Evolutionary conservation across 1,140 invertebrate genomes (phyloP).

Genomic region (Pygmarrhopalites habei): DNA sequence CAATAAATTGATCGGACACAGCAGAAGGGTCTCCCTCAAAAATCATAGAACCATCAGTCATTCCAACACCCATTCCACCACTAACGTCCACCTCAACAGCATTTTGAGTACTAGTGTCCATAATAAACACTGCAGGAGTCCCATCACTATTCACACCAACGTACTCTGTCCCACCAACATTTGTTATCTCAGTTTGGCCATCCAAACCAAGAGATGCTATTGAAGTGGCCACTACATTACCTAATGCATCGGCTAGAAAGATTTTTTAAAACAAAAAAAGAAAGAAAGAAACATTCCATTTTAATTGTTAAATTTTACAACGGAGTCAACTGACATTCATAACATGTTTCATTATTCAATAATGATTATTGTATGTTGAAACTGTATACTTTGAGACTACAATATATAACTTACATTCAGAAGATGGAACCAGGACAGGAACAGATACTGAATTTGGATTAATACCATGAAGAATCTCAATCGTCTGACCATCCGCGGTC

Average conservation of each 20-base stretch:
- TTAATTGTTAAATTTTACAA: constrained; percentile 42
- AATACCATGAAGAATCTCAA: constrained; percentile 31
- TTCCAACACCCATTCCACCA: constrained; percentile 26
- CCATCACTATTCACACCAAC: constrained; percentile 22
- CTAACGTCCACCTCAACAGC: constrained; percentile 30
- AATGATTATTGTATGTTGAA: too few species aligned
- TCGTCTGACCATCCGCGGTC: constrained; percentile 26
- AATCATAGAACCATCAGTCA: constrained; percentile 28
- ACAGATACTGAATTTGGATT: constrained; percentile 19
- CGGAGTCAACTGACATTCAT: neutral
- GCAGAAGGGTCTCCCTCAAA: constrained; percentile 16
- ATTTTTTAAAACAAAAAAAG: constrained; percentile 42
- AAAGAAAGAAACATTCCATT: neutral
- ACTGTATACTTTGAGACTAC: constrained; percentile 30
- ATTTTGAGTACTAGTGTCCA: constrained; percentile 27
- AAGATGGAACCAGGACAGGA: constrained; percentile 29
- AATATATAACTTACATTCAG: constrained; percentile 29
- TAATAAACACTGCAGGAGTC: constrained; percentile 25
- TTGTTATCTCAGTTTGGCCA: constrained; percentile 14
- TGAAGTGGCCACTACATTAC: constrained; percentile 49
- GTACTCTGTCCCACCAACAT: constrained; percentile 24
- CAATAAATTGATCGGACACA: constrained; percentile 23
- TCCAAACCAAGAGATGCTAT: constrained; percentile 55
- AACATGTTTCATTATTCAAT: too few species aligned
- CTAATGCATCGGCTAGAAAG: constrained; percentile 50